Percentiles rank a stretch among this genome's conserved stretches.
These are phyloP conservation scores for Steinernema feltiae DNA, from an alignment of 1,140 invertebrate genomes.

Conservation along the genomic window DNA sequence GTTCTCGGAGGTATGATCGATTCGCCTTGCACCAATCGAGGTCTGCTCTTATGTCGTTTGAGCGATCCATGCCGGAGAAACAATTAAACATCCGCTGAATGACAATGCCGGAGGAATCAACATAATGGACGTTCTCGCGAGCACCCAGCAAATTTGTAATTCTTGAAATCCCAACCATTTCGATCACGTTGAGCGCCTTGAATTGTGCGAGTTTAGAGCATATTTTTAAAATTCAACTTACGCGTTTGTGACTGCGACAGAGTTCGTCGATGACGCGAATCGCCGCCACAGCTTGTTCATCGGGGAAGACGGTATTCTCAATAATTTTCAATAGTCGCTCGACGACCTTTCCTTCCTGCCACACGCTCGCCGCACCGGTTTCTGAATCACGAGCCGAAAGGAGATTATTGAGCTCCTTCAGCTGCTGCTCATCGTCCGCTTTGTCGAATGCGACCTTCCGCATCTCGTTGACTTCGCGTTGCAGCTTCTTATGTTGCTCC, in stretches of 20 bases:
- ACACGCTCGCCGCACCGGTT: constrained; percentile 64
- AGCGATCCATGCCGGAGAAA: constrained; percentile 58
- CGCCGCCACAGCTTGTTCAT: constrained; percentile 50
- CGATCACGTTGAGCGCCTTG: constrained; percentile 56
- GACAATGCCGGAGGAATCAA: constrained; percentile 56
- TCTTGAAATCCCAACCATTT: constrained; percentile 49
- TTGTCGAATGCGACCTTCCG: constrained; percentile 60
- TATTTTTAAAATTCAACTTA: constrained; percentile 41
- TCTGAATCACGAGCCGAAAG: constrained; percentile 74
- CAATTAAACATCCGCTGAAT: constrained; percentile 60
- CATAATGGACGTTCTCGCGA: constrained; percentile 43
- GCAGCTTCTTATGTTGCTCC: constrained; percentile 58
- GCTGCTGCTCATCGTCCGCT: constrained; percentile 55
- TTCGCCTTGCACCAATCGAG: constrained; percentile 52
- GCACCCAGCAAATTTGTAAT: constrained; percentile 47
- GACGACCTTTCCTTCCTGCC: constrained; percentile 56
- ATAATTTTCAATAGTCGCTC: constrained; percentile 51
- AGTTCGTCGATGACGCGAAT: constrained; percentile 59
- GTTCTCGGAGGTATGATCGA: constrained; percentile 44
- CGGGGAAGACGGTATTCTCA: constrained; percentile 49
- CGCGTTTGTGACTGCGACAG: constrained; percentile 55
- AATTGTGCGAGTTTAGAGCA: constrained; percentile 20
- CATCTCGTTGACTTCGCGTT: constrained; percentile 61
- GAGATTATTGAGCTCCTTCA: constrained; percentile 77
- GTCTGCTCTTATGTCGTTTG: constrained; percentile 57